Conservation (phyloP, 2,888 invertebrate species). For the Isotomurus palustris region DNA sequence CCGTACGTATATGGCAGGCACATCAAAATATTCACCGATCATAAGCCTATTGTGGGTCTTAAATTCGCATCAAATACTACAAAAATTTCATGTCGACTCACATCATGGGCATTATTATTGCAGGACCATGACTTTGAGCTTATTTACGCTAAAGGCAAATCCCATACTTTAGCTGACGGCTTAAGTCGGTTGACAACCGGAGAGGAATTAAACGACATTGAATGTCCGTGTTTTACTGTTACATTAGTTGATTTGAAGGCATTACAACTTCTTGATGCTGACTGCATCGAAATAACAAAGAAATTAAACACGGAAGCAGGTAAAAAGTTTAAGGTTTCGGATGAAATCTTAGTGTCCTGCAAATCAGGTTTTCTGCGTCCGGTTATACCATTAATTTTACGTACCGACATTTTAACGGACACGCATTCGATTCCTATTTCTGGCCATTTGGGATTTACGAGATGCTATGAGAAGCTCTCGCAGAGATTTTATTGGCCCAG, state of each 20-base stretch:
- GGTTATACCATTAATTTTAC: background rate
- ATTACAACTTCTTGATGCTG: too few relatives aligned
- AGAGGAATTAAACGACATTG: too few relatives aligned
- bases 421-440: background rate
- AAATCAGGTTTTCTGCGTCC: background rate
- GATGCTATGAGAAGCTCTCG: background rate
- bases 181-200: too few relatives aligned
- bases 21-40: slow-evolving; percentile 3
- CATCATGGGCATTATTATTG: slow-evolving; percentile 5
- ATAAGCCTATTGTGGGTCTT: slow-evolving; percentile 4
- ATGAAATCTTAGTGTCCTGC: too few relatives aligned
- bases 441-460: background rate
- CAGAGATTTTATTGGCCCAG: background rate
- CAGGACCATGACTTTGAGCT: background rate
- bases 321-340: too few relatives aligned
- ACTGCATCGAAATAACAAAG: too few relatives aligned
- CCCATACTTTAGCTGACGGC: background rate
- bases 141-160: background rate
- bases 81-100: background rate
- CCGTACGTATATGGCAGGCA: slow-evolving; percentile 1
- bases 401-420: background rate
- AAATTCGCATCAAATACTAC: background rate
- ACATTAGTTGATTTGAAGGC: too few relatives aligned
- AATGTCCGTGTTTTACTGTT: too few relatives aligned
- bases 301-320: too few relatives aligned